These are phyloP conservation scores for Labia minor DNA, from an alignment of 2,888 invertebrate genomes.

Conservation along the genomic window DNA sequence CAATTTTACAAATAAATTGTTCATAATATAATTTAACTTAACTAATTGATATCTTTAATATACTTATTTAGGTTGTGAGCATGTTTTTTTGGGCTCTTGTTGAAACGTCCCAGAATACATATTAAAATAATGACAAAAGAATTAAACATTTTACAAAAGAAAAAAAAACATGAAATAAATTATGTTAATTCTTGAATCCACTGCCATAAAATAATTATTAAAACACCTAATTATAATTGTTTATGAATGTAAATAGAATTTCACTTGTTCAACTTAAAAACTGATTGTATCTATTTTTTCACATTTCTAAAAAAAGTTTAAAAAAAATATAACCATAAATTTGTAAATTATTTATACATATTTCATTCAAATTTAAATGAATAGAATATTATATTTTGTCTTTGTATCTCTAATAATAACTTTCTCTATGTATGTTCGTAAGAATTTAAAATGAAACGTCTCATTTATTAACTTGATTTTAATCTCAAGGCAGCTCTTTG, in stretches of 20 bases:
- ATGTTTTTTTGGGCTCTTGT: neutral
- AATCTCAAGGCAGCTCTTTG: neutral
- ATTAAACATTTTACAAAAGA: neutral
- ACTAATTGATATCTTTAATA: too few species aligned
- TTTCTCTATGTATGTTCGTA: too few species aligned
- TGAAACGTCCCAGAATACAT: neutral
- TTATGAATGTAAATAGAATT: conserved; percentile 4
- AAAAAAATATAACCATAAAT: neutral
- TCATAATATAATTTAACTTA: too few species aligned
- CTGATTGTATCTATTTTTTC: neutral
- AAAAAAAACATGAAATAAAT: neutral
- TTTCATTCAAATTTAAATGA: neutral
- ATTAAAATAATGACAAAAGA: neutral
- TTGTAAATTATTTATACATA: neutral
- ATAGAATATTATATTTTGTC: neutral
- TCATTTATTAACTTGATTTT: neutral
- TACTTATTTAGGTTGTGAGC: too few species aligned
- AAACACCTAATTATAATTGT: neutral
- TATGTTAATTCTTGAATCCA: neutral
- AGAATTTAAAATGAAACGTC: too few species aligned
- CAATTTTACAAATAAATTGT: too few species aligned
- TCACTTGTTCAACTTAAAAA: neutral
- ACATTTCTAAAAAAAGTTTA: neutral
- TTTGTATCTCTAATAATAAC: too few species aligned
- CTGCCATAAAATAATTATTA: neutral